Evolutionary conservation across 2,888 invertebrate species (phyloP), one percentile per base, ranked within the genome.

Genomic region (Campoletis raptor): DNA sequence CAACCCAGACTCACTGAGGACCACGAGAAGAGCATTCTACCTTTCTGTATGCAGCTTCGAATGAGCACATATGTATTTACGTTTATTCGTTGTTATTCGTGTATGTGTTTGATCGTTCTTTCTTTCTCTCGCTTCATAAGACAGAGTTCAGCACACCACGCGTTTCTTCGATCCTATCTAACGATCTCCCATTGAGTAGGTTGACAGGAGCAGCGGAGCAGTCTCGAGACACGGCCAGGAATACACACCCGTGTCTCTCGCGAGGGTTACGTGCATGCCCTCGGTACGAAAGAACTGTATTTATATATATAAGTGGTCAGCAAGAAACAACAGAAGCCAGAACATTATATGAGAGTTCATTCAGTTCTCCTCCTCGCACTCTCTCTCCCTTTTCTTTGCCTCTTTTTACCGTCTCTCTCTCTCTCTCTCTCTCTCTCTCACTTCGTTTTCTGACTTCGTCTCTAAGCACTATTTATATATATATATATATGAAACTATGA

Each of bases 181-280:
- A 93, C 92, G 92, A 93, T 93, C 93, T 92, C 91, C 92, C 92
- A 93, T 93, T 93, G 91, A 93, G 92, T 88, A 90, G 91, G 89
- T 90, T 89, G 90, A 54, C 61, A 64, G 80, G 24, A 90, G 91
- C 85, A 88, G 54, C 81, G 45, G 69, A 85, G 83, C 76, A 77
- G 64, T 40, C 64, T n/a, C 30, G 36, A 74, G 87, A 77, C 30
- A 57, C 66, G 21, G 48, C 54, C 57, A 66, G 52, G n/a, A 54
- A 42, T 48, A 40, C 79, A 64, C 64, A 57, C 72, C 10, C 61
- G 37, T 77, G 61, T 70, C 70, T 80, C 80, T 72, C 85, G 42
- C 54, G 67, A 61, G 76, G 66, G 77, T 72, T 80, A 54, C 24
- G 21, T 48, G 61, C 15, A 57, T 57, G 48, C 24, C 9, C 70